A percentile compares a stretch with the other conserved stretches of the same genome.
Conservation (phyloP, 2,888 invertebrate species). For the Nematopogon swammerdamellus region DNA sequence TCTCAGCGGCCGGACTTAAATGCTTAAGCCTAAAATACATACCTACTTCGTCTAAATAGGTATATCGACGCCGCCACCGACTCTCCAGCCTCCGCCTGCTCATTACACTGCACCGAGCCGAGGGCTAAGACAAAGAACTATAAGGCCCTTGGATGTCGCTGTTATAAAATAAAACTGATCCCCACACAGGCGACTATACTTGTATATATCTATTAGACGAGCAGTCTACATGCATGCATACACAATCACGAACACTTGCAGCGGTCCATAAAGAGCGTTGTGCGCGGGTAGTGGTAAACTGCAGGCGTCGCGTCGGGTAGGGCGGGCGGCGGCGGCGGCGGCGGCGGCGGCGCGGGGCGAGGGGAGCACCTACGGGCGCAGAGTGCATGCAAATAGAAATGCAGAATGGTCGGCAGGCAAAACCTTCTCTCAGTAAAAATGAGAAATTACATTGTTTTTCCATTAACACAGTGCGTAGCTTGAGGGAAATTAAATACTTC, state of each 20-base stretch:
- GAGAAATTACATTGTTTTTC: no score
- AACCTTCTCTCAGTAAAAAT: no score
- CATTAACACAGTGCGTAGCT: no score
- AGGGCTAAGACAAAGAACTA: background rate
- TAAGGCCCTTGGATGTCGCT: background rate
- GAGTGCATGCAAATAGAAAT: background rate
- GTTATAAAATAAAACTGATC: background rate
- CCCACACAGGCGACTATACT: no score
- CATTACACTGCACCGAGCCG: background rate
- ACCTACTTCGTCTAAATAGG: no score
- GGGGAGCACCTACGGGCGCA: background rate
- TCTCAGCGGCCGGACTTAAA: no score
- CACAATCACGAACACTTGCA: no score
- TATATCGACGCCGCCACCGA: background rate
- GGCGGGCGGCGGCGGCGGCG: background rate
- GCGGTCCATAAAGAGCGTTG: background rate
- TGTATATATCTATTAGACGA: no score
- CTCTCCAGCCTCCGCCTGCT: background rate
- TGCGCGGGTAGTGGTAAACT: background rate
- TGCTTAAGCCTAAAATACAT: no score
- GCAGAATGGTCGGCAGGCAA: background rate
- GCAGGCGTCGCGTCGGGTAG: background rate
- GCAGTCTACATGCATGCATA: no score
- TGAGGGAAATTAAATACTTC: no score
- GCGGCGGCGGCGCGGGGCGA: no score